phyloP scores from a whole-genome alignment of 2,888 invertebrate species.

The Sminthurides aquaticus region DNA sequence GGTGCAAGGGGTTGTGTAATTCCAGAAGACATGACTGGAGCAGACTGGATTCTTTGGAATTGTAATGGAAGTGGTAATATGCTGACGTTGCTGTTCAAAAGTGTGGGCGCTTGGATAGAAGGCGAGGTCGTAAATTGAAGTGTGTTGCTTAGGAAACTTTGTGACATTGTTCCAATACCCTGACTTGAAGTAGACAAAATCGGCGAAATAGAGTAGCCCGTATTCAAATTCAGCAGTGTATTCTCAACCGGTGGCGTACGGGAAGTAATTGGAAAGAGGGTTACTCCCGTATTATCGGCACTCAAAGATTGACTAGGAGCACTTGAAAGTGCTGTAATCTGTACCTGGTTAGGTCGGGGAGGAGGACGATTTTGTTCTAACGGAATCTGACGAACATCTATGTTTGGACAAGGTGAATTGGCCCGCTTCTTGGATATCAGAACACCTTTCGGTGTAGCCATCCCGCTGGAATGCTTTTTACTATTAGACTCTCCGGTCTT shows the following conservation, averaged over 20 bases:
- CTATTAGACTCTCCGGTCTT: neutral
- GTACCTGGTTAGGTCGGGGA: slow-evolving; percentile 19
- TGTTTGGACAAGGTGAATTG: slow-evolving; percentile 54
- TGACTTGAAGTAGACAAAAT: slow-evolving; percentile 17
- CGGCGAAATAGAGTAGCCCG: slow-evolving; percentile 35
- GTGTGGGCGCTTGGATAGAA: slow-evolving; percentile 13
- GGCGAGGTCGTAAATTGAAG: slow-evolving; percentile 22
- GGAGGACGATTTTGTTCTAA: slow-evolving; percentile 49
- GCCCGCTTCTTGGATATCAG: slow-evolving; percentile 46
- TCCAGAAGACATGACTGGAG: slow-evolving; percentile 14
- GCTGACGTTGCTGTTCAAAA: slow-evolving; percentile 20
- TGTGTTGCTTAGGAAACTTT: slow-evolving; percentile 14
- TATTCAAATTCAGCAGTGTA: slow-evolving; percentile 27
- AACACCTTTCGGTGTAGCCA: slow-evolving; percentile 28
- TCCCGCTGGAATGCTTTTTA: slow-evolving; percentile 23
- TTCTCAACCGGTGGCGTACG: slow-evolving; percentile 16
- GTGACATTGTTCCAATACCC: slow-evolving; percentile 4
- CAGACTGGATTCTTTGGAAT: slow-evolving; percentile 18
- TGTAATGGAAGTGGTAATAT: slow-evolving; percentile 23
- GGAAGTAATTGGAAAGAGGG: slow-evolving; percentile 28
- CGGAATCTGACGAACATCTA: slow-evolving; percentile 55
- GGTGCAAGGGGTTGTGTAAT: neutral
- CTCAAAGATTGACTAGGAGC: slow-evolving; percentile 29
- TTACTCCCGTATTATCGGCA: slow-evolving; percentile 24
- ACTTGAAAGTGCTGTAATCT: slow-evolving; percentile 12